phyloP scores from a whole-genome alignment of 2,113 vertebrate genomes.

The Myodes glareolus region DNA sequence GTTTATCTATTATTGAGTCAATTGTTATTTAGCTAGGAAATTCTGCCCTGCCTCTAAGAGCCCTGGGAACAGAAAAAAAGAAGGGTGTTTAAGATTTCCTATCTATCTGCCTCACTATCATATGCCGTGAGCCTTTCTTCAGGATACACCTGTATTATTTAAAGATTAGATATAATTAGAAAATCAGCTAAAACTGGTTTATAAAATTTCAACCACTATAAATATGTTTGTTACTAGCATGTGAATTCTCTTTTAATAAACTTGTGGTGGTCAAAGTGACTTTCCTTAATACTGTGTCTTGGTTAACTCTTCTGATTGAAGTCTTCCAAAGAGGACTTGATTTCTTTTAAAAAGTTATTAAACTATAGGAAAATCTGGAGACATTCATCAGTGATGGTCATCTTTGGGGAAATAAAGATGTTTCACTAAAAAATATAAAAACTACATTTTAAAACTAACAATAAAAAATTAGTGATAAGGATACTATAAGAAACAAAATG shows the following conservation, averaged over 20 bases:
- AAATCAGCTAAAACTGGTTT: not conserved
- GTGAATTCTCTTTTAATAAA: not conserved
- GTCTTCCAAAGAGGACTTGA: not conserved
- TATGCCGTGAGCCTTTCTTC: not conserved
- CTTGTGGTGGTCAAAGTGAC: not conserved
- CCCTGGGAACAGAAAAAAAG: not conserved
- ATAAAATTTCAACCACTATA: not conserved
- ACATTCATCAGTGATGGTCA: not conserved
- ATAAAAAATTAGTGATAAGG: conserved; percentile 15
- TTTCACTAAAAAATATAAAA: not conserved
- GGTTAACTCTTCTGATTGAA: not conserved
- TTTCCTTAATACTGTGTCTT: not conserved
- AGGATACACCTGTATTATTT: not conserved
- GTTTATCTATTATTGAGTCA: conserved; percentile 57
- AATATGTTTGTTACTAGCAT: conserved; percentile 52
- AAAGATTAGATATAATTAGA: not conserved
- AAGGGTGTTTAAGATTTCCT: not conserved
- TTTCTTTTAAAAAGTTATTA: not conserved
- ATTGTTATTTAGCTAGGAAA: not conserved
- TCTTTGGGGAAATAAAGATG: conserved; percentile 44
- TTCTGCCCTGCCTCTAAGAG: conserved; percentile 43
- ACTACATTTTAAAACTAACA: not conserved
- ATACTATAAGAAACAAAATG: not conserved
- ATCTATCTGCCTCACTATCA: not conserved
- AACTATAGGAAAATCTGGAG: not conserved